These are phyloP conservation scores for Elysia chlorotica DNA, from an alignment of 1,140 invertebrate genomes.

Conservation along the genomic window DNA sequence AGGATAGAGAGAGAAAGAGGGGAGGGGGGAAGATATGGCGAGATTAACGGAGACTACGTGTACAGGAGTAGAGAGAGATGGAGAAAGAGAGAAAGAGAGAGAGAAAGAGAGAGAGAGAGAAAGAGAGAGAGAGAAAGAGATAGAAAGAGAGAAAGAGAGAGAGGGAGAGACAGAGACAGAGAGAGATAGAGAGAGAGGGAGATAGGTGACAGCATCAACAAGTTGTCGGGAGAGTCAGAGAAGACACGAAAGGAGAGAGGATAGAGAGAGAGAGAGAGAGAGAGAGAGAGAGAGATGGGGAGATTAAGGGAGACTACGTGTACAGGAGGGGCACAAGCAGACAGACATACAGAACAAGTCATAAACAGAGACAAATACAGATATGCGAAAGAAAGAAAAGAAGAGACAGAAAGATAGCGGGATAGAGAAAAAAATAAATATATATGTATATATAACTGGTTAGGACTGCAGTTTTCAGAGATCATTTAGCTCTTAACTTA, in stretches of 20 bases:
- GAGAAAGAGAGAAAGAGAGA: neutral
- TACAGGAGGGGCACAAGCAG: neutral
- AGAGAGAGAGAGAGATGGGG: neutral
- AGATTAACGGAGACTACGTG: neutral
- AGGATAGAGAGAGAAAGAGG: no score
- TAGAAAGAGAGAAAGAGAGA: constrained; percentile 1
- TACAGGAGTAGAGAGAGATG: neutral
- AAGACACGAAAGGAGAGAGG: no score
- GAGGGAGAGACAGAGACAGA: constrained; percentile 5
- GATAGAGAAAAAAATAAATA: neutral
- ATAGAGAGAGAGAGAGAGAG: constrained; percentile 15
- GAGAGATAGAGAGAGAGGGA: constrained; percentile 15
- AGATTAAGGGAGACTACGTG: neutral
- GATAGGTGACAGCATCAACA: no score
- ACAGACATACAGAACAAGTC: neutral
- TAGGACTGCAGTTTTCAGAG: neutral
- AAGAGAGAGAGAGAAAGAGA: neutral
- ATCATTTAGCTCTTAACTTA: no score
- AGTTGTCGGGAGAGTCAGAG: no score
- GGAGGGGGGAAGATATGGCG: neutral
- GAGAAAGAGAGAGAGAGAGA: neutral
- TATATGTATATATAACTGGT: neutral
- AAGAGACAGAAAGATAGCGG: neutral
- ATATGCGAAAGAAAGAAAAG: neutral
- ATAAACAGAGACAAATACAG: no score